Base-by-base conservation (phyloP, 2,888 invertebrate genomes). In the Orthosia cruda region DNA sequence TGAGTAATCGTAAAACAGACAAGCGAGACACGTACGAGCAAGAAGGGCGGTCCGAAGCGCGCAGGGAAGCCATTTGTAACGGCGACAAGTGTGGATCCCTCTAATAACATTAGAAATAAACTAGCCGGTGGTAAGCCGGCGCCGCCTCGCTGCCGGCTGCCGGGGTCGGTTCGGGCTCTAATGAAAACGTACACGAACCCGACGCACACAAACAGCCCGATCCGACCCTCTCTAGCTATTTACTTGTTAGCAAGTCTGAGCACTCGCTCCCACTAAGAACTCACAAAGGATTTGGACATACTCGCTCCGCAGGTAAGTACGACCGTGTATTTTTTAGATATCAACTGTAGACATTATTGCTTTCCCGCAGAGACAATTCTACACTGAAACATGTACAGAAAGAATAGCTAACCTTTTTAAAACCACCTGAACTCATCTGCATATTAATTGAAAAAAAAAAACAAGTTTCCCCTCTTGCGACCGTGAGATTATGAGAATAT, bases 231-330 rank as follows among this genome's bases (percentile, higher is more conserved):
- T 54, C 61, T 45, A 32, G 49, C 63, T 80, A 70, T 80, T 81
- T 66, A 77, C 69, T 72, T 72, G 74, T 74, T 74, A 72, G 70
- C 77, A 64, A 58, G 61, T 71, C 57, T 32, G 67, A 50, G 50
- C 49, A 26, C 18, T 63, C 59, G 23, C 4, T 52, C 62, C 71
- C 57, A 49, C n/a, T 20, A 49, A 15, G 12, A 15, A 47, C 47
- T 23, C 55, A 66, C 69, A 72, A 63, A 71, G 57, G 67, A 61
- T 63, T 72, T 57, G 26, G 55, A 40, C 66, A 58, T 66, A 70
- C 64, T 63, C 40, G 54, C 45, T 52, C 32, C 40, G 15, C 70
- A 70, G 61, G 67, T 71, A 58, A 50, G 52, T 55, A 45, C 16
- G 45, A 15, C 40, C 20, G 45, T 20, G 32, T n/a, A 18, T 40